Conservation (phyloP, 2,113 vertebrate genomes). For the Calonectris borealis region DNA sequence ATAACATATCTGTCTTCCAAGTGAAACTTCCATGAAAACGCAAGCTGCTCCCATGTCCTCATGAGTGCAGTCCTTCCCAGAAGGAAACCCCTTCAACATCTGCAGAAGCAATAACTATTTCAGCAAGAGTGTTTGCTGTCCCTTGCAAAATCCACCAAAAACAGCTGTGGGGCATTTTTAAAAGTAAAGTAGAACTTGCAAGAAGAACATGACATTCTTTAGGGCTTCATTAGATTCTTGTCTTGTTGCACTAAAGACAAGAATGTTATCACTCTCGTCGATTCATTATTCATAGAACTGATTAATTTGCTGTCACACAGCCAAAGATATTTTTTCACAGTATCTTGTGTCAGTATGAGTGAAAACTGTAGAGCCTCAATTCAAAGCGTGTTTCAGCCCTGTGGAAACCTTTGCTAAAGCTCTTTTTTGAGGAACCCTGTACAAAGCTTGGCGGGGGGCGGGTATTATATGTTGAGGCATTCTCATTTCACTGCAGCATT, state of each 20-base stretch:
- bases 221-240: background rate
- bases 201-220: background rate
- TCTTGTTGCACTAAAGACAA: background rate
- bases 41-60: background rate
- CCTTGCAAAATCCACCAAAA: background rate
- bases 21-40: background rate
- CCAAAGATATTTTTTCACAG: background rate
- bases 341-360: background rate
- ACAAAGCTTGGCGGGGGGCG: background rate
- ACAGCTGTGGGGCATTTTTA: background rate
- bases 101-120: background rate
- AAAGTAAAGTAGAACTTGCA: background rate
- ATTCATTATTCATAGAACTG: background rate
- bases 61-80: background rate
- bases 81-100: constrained; percentile 1
- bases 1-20: background rate
- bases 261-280: background rate
- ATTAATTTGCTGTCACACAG: background rate
- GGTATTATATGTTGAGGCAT: background rate
- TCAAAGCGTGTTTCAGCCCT: background rate
- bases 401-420: background rate
- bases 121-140: background rate
- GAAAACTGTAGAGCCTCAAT: background rate
- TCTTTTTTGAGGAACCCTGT: background rate
- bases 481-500: background rate